These are phyloP conservation scores for Caenorhabditis sulstoni DNA, from an alignment of 2,888 invertebrate species.

Conservation along the genomic window DNA sequence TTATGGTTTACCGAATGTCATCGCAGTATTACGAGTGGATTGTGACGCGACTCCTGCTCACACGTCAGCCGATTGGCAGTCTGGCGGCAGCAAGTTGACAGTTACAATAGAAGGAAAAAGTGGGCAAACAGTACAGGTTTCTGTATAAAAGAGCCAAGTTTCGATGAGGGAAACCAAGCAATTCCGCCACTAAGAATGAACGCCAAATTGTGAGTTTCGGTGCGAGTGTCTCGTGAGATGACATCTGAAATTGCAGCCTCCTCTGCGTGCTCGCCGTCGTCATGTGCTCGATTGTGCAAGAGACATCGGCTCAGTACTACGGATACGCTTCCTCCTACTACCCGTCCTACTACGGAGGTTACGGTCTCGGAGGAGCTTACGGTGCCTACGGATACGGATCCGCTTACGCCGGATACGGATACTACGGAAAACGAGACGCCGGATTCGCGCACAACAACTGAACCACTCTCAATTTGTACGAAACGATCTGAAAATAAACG, in stretches of 20 bases:
- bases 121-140: background rate
- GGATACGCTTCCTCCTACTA: conserved; percentile 17
- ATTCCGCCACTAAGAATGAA: background rate
- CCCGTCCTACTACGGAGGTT: conserved; percentile 19
- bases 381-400: conserved; percentile 22
- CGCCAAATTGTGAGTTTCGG: conserved; percentile 10
- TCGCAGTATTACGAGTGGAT: background rate
- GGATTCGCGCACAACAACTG: conserved; percentile 11
- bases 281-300: conserved; percentile 13
- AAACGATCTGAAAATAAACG: conserved; percentile 13
- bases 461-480: background rate
- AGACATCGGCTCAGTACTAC: conserved; percentile 12
- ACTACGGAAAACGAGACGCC: conserved; percentile 17
- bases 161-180: too few relatives aligned
- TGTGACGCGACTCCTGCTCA: background rate
- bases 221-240: too few relatives aligned
- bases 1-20: conserved; percentile 7
- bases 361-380: conserved; percentile 16
- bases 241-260: conserved; percentile 2
- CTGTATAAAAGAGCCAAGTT: too few relatives aligned
- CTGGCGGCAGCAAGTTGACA: conserved; percentile 25
- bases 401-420: conserved; percentile 8
- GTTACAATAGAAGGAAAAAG: conserved; percentile 29
- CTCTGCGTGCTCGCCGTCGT: conserved; percentile 16
- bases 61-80: background rate